Conservation (phyloP, 2,113 vertebrate genomes). For the Sturnus vulgaris region DNA sequence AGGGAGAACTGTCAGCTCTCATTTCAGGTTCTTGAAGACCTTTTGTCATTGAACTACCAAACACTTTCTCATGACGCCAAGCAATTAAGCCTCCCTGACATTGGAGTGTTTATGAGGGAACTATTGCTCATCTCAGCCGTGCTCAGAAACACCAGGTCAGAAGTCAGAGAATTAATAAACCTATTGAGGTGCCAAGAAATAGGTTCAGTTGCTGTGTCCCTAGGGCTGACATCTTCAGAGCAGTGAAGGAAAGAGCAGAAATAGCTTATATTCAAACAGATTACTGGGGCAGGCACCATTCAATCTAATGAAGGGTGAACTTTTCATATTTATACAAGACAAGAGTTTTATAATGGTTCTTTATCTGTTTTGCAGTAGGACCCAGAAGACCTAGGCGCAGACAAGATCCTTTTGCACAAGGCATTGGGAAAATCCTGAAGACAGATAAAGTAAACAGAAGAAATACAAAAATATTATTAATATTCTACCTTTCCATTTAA, state of each 20-base stretch:
- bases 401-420: neutral
- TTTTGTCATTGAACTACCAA: constrained; percentile 38
- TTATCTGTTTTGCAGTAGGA: neutral
- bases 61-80: neutral
- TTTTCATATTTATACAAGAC: neutral
- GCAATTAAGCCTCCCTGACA: constrained; percentile 42
- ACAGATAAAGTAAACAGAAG: neutral
- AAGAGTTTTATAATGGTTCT: neutral
- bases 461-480: neutral
- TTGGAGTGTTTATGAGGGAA: constrained; percentile 5
- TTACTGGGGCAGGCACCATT: neutral
- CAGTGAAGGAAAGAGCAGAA: neutral
- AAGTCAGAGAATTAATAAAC: constrained; percentile 42
- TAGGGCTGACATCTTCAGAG: neutral
- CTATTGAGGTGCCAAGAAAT: neutral
- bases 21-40: neutral
- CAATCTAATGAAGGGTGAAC: neutral
- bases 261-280: neutral
- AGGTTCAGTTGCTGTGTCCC: neutral
- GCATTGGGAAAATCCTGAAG: neutral
- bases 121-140: neutral
- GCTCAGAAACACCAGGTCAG: constrained; percentile 31
- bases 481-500: neutral
- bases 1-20: neutral
- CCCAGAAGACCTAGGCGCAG: neutral